These are phyloP conservation scores for Pollenia griseotomentosa DNA, from an alignment of 2,888 invertebrate genomes.

Conservation along the genomic window DNA sequence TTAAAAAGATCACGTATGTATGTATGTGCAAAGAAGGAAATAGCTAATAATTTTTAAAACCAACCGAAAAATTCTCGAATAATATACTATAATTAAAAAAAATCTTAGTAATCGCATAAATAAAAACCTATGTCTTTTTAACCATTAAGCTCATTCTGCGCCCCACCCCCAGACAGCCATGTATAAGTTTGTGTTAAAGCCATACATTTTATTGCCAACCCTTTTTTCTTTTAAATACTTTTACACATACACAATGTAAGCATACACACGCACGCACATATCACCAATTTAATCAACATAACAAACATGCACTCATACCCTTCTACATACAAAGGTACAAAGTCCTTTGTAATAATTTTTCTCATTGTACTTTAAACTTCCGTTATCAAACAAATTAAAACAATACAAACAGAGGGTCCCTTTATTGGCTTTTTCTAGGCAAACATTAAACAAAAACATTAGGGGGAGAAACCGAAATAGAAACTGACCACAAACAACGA, in stretches of 20 bases:
- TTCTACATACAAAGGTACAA: background rate
- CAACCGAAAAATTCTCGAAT: too few relatives aligned
- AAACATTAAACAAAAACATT: background rate
- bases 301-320: constrained; percentile 17
- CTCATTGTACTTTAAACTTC: constrained; percentile 39
- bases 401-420: constrained; percentile 27
- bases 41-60: too few relatives aligned
- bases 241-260: background rate
- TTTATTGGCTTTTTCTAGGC: constrained; percentile 16
- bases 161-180: too few relatives aligned
- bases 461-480: background rate
- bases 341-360: background rate
- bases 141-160: too few relatives aligned
- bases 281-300: constrained; percentile 19
- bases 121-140: too few relatives aligned
- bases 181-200: background rate
- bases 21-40: too few relatives aligned
- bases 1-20: too few relatives aligned
- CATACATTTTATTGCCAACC: constrained; percentile 3
- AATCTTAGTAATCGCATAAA: too few relatives aligned
- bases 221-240: background rate
- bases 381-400: constrained; percentile 48
- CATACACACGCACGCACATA: background rate
- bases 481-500: constrained; percentile 49
- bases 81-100: too few relatives aligned